These are phyloP conservation scores for Cephus pygmeus DNA, from an alignment of 2,888 invertebrate genomes.

Conservation along the genomic window DNA sequence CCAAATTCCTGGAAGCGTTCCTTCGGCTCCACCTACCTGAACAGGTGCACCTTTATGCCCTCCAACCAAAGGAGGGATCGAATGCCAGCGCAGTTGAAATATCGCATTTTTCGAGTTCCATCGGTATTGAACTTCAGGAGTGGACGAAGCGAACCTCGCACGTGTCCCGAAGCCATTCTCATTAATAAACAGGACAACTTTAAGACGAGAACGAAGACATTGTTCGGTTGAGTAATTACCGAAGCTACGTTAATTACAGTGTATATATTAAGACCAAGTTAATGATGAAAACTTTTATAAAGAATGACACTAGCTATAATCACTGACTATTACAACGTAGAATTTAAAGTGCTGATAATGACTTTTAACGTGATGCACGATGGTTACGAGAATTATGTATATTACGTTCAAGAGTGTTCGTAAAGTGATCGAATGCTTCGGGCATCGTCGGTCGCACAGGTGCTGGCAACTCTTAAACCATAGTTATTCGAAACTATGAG, in stretches of 20 bases:
- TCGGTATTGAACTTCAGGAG: slow-evolving; percentile 27
- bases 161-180: not conserved
- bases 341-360: not conserved
- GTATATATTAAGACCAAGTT: not conserved
- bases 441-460: not conserved
- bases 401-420: not conserved
- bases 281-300: not conserved
- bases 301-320: not conserved
- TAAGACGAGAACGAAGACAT: not conserved
- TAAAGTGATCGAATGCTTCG: not conserved
- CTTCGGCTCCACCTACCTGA: slow-evolving; percentile 56
- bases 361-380: not conserved
- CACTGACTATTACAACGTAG: not conserved
- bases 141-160: not conserved
- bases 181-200: not conserved
- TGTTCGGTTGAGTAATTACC: not conserved
- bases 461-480: not conserved
- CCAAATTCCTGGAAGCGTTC: slow-evolving; percentile 56
- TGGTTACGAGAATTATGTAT: not conserved
- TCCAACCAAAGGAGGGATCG: slow-evolving; percentile 33
- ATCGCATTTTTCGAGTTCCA: slow-evolving; percentile 57
- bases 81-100: slow-evolving; percentile 42
- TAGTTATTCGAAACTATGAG: not conserved
- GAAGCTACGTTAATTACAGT: not conserved
- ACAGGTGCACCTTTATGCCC: slow-evolving; percentile 61